Evolutionary conservation across 2,797 vertebrate species (phyloP).

Genomic region (Bufotes viridis): DNA sequence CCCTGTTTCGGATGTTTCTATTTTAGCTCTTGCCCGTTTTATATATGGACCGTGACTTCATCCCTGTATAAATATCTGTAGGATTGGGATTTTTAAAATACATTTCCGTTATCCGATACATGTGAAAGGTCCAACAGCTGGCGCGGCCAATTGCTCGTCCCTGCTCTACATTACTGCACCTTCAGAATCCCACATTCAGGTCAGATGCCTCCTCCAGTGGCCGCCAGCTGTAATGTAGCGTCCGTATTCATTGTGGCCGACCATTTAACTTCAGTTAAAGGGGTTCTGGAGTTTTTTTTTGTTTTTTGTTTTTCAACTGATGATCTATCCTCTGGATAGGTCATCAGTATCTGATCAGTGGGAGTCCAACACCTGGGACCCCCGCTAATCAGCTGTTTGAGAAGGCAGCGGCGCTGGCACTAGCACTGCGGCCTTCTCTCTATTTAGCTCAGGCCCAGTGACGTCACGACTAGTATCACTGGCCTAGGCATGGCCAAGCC

Average conservation of each 20-base stretch:
- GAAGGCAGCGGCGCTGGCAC: no score
- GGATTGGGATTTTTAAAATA: background rate
- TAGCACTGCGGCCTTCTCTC: no score
- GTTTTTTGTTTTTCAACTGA: background rate
- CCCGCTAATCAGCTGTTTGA: no score
- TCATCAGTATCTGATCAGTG: no score
- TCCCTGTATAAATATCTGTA: background rate
- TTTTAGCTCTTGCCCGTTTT: background rate
- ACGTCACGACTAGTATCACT: no score
- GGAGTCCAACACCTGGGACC: no score
- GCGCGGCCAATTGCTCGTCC: background rate
- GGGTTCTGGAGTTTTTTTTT: no score
- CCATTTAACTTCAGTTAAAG: background rate
- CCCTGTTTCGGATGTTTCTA: background rate
- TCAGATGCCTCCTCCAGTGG: background rate
- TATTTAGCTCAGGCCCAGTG: no score
- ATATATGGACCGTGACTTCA: background rate
- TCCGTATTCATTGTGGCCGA: background rate
- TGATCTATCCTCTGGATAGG: no score
- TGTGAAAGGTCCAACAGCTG: slow-evolving; percentile 5
- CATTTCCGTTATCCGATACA: background rate
- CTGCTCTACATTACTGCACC: background rate
- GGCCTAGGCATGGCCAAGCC: no score
- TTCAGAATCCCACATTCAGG: no score
- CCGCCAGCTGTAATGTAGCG: background rate